These are phyloP conservation scores for Cottus gobio DNA, from an alignment of 2,113 vertebrate species.

Conservation along the genomic window DNA sequence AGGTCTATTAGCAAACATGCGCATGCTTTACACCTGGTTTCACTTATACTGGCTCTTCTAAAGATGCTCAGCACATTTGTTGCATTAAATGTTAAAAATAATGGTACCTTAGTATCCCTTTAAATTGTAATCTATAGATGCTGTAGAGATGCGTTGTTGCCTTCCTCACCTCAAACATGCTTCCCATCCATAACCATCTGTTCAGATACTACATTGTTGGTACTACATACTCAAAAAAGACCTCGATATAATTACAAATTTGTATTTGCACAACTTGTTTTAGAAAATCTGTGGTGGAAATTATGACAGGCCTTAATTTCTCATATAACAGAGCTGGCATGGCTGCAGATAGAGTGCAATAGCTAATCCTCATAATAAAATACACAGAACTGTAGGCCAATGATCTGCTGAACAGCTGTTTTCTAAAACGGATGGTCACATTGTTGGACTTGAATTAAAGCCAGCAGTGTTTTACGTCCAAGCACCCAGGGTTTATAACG, in stretches of 20 bases:
- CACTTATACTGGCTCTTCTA: background rate
- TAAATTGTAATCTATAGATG: background rate
- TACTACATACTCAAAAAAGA: background rate
- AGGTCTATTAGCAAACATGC: background rate
- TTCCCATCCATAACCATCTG: constrained; percentile 31
- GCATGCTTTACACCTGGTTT: background rate
- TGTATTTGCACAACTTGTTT: background rate
- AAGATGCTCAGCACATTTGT: background rate
- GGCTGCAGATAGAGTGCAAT: background rate
- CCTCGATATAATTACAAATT: background rate
- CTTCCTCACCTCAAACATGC: constrained; percentile 3
- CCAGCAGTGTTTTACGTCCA: constrained; percentile 40
- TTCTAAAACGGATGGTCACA: constrained; percentile 29
- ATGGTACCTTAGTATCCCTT: background rate
- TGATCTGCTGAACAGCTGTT: constrained; percentile 40
- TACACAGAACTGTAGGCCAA: background rate
- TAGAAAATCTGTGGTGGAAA: background rate
- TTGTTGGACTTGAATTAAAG: constrained; percentile 51
- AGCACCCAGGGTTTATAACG: constrained; percentile 12
- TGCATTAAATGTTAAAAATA: background rate
- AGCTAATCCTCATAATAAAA: background rate
- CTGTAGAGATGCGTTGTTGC: background rate
- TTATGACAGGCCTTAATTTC: background rate
- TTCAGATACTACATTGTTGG: background rate
- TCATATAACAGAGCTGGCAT: background rate